Evolutionary conservation across 1,140 invertebrate genomes (phyloP).

Genomic region (Panulirus ornatus): DNA sequence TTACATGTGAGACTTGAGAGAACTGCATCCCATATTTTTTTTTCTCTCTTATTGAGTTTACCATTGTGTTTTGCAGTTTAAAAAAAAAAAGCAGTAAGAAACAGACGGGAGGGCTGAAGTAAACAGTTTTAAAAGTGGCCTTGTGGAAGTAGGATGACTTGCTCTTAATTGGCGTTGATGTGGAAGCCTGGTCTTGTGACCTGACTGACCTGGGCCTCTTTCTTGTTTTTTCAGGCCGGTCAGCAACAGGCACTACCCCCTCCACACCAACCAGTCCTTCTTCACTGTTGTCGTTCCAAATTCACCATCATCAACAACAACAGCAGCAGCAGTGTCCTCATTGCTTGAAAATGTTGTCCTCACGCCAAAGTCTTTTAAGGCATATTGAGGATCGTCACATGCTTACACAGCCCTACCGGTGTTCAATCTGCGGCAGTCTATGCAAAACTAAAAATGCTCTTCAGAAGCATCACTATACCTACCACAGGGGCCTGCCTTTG

Average conservation of each 20-base stretch:
- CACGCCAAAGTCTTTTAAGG: slow-evolving; percentile 81
- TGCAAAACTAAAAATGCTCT: slow-evolving; percentile 78
- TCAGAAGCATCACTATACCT: slow-evolving; percentile 78
- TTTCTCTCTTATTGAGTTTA: too few relatives aligned
- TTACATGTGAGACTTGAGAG: too few relatives aligned
- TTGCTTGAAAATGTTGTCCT: slow-evolving; percentile 80
- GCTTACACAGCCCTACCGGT: slow-evolving; percentile 77
- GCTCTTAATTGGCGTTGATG: background rate
- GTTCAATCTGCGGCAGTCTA: slow-evolving; percentile 76
- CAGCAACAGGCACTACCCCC: slow-evolving; percentile 67
- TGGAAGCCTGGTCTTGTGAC: slow-evolving; percentile 17
- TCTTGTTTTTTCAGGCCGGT: slow-evolving; percentile 75
- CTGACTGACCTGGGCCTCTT: slow-evolving; percentile 71
- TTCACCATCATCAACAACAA: slow-evolving; percentile 62
- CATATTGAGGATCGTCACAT: slow-evolving; percentile 81
- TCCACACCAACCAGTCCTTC: slow-evolving; percentile 73
- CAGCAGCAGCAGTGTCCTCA: slow-evolving; percentile 78
- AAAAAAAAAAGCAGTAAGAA: background rate
- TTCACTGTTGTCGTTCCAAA: slow-evolving; percentile 71
- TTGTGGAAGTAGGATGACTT: slow-evolving; percentile 1
- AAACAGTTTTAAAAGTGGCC: background rate
- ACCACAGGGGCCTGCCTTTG: slow-evolving; percentile 77
- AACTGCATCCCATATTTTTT: too few relatives aligned
- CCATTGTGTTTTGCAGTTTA: too few relatives aligned
- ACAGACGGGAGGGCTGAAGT: slow-evolving; percentile 1